These are phyloP conservation scores for Marasmarcha lunaedactyla DNA, from an alignment of 2,888 invertebrate species.

Conservation along the genomic window DNA sequence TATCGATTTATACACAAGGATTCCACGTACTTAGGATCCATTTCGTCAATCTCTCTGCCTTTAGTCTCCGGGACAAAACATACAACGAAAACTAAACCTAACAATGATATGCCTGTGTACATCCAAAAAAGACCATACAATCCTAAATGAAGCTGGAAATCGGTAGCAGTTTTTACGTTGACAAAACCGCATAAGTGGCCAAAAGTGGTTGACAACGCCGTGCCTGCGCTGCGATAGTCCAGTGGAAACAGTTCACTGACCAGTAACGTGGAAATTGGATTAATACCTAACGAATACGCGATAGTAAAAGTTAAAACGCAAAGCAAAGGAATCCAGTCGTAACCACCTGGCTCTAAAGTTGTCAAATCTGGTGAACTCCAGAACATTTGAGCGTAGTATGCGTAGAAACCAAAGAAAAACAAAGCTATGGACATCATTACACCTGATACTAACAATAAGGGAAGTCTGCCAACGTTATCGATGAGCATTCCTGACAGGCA, in stretches of 20 bases:
- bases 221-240: conserved; percentile 78
- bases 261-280: conserved; percentile 79
- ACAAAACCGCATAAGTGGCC: conserved; percentile 89
- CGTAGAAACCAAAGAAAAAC: conserved; percentile 85
- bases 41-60: conserved; percentile 89
- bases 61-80: conserved; percentile 91
- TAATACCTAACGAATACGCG: conserved; percentile 84
- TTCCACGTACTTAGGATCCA: conserved; percentile 78
- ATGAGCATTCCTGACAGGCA: conserved; percentile 85
- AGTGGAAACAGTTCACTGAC: conserved; percentile 80
- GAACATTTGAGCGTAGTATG: conserved; percentile 80
- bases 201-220: conserved; percentile 80
- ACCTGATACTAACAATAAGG: conserved; percentile 85
- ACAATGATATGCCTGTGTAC: conserved; percentile 83
- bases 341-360: conserved; percentile 58
- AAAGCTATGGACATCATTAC: conserved; percentile 87
- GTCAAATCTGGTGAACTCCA: conserved; percentile 37
- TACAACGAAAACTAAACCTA: conserved; percentile 85
- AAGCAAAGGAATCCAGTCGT: conserved; percentile 86
- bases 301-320: conserved; percentile 87
- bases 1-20: conserved; percentile 68
- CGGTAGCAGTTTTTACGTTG: conserved; percentile 85
- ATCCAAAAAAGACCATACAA: conserved; percentile 89
- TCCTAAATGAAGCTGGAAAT: conserved; percentile 80
- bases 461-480: conserved; percentile 86